Evolutionary conservation across 2,797 vertebrate species (phyloP).

Genomic region (Allobates femoralis): DNA sequence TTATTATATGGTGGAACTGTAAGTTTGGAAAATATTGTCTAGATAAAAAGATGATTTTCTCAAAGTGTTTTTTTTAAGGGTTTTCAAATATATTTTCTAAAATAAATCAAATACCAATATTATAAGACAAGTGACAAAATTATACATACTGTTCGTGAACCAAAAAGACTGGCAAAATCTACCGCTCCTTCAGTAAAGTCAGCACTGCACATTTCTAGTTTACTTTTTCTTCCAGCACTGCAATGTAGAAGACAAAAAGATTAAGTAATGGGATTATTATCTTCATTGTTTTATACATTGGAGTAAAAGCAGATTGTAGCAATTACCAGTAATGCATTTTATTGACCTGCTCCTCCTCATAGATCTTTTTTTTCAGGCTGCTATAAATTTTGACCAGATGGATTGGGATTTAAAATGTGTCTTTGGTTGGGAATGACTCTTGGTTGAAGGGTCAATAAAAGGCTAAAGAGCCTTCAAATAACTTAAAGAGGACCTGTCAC

Average conservation of each 20-base stretch:
- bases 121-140: too few species aligned
- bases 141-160: too few species aligned
- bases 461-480: background rate
- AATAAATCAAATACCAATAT: too few species aligned
- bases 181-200: background rate
- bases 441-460: background rate
- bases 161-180: background rate
- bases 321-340: background rate
- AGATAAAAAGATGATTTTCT: too few species aligned
- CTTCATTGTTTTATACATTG: background rate
- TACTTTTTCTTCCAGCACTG: background rate
- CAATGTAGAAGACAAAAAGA: background rate
- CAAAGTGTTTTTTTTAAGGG: too few species aligned
- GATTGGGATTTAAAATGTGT: background rate
- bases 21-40: too few species aligned
- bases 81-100: too few species aligned
- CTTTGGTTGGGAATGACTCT: background rate
- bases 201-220: background rate
- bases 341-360: background rate
- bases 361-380: background rate
- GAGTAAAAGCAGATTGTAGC: background rate
- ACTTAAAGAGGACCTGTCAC: too few species aligned
- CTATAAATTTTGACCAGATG: conserved; percentile 10
- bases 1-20: too few species aligned
- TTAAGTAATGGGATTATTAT: background rate